Percentiles rank a stretch among this genome's conserved stretches.
phyloP scores from a whole-genome alignment of 2,888 invertebrate species.

The Thecocarcelia acutangulata region DNA sequence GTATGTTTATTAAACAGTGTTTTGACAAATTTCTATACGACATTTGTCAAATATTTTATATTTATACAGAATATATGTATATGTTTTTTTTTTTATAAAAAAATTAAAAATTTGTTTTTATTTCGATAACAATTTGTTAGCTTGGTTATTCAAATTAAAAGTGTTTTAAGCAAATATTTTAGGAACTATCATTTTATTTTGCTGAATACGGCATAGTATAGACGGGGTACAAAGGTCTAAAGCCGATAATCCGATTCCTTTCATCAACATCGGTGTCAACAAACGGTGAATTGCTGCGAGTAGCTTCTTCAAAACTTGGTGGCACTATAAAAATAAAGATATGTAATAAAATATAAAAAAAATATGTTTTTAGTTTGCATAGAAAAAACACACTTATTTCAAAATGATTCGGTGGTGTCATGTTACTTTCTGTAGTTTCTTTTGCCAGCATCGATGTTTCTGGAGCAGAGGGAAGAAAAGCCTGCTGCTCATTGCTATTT shows the following conservation, averaged over 20 bases:
- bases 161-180: no score
- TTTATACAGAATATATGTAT: no score
- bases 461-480: conserved; percentile 53
- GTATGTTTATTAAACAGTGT: no score
- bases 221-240: conserved; percentile 72
- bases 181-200: not conserved
- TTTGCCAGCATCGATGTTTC: conserved; percentile 28
- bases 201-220: conserved; percentile 44
- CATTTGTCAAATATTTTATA: no score
- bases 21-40: no score
- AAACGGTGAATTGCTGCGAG: conserved; percentile 69
- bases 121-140: no score
- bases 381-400: conserved; percentile 67
- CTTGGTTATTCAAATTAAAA: no score
- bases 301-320: conserved; percentile 73
- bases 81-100: no score
- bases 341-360: no score
- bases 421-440: conserved; percentile 24
- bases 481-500: conserved; percentile 43
- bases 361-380: not conserved
- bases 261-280: conserved; percentile 71
- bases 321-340: no score
- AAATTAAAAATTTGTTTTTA: no score
- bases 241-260: conserved; percentile 69
- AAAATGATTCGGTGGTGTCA: conserved; percentile 72